Evolutionary conservation across 1,140 invertebrate genomes (phyloP), one percentile per base, ranked within the genome.

Genomic region (Calephelis virginiensis): DNA sequence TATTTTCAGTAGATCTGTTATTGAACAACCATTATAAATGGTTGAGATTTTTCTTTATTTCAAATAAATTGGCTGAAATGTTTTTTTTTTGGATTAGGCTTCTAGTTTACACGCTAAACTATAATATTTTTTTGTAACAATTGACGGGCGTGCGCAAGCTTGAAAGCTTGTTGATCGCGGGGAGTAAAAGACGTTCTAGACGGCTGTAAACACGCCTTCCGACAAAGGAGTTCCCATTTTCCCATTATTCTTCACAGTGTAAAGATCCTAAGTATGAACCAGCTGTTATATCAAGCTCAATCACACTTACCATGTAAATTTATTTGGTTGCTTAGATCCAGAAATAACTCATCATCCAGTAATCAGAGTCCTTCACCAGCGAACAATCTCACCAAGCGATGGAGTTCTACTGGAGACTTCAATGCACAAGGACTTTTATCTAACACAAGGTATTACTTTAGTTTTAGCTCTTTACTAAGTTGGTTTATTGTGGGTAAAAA

Each of bases 401-500:
- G 96, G 96, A 96, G 93, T 74, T 96, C 95, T 5, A 97, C 96
- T 0, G 95, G 95, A 48, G 96, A 97, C 88, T 97, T 97, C 81
- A 90, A 88, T 61, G 85, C 88, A 5, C 86, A 89, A 43, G 89
- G 91, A 5, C 78, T 91, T 5, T 81, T 88, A 45, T 81, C 90
- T 66, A 90, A 90, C 78, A 92, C 92, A 70, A 94, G 94, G 94
- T 95, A n/a, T 67, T 28, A 69, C 63, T 5, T 53, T 53, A 28
- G 14, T 53, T 10, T 53, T 11, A 17, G 13, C 50, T 53, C 1
- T 53, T 53, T 53, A 53, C 8, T 28, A 17, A 9, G 8, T 13
- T 5, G 5, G 14, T 6, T 49, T 49, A 14, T 13, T 50, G 17
- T 14, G 8, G 13, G 14, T 50, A 2, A 5, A 50, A 8, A 43